phyloP scores from a whole-genome alignment of 2,797 vertebrate genomes.

The Steatocranus sp. region DNA sequence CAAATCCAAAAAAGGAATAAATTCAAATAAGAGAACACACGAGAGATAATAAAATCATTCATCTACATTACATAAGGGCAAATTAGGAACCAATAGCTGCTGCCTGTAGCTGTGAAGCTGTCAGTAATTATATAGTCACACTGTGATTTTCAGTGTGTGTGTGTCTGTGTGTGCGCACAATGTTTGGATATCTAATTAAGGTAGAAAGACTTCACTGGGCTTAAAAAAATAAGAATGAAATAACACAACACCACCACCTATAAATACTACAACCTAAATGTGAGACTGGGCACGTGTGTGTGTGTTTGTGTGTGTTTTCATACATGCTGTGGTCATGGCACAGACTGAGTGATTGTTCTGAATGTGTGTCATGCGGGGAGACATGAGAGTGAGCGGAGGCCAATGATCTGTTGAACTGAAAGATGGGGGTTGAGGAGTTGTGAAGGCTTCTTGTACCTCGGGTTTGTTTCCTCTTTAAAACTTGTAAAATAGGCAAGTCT shows the following conservation, averaged over 20 bases:
- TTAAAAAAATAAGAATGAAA: constrained; percentile 6
- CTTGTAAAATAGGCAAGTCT: constrained; percentile 55
- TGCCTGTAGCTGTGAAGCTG: constrained; percentile 24
- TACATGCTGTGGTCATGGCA: constrained; percentile 37
- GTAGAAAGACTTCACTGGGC: constrained; percentile 33
- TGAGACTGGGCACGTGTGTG: constrained; percentile 17
- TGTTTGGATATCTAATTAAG: constrained; percentile 29
- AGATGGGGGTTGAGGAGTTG: constrained; percentile 15
- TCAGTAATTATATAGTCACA: neutral
- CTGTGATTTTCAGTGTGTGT: neutral
- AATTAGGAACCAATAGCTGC: constrained; percentile 45
- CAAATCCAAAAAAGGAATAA: constrained; percentile 69
- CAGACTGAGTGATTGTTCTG: constrained; percentile 2
- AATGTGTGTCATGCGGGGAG: neutral
- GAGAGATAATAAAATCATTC: constrained; percentile 62
- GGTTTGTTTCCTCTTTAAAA: constrained; percentile 45
- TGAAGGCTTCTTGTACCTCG: constrained; percentile 36
- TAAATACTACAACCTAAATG: constrained; percentile 31
- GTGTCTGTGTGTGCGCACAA: neutral
- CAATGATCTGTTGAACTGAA: constrained; percentile 40
- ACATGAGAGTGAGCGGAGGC: constrained; percentile 35
- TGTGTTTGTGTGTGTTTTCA: constrained; percentile 5
- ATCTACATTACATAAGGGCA: constrained; percentile 56
- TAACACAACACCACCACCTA: constrained; percentile 46
- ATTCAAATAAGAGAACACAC: constrained; percentile 68